These are phyloP conservation scores for Upupa epops DNA, from an alignment of 2,113 vertebrate species.

Conservation along the genomic window DNA sequence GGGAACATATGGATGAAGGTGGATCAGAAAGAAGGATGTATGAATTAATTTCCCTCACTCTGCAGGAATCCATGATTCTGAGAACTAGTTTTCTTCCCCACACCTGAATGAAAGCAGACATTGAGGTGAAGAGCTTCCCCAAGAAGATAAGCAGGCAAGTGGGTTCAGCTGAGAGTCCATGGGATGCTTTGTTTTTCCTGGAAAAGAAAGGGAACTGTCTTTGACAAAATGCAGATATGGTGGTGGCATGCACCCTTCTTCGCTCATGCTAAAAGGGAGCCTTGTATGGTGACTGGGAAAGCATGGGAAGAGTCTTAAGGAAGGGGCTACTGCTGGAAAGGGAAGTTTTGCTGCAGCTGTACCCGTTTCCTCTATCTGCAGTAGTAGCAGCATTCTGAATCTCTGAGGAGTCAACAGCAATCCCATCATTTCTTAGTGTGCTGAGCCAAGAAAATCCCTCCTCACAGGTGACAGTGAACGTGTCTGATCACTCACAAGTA, in stretches of 20 bases:
- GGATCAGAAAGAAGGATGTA: not conserved
- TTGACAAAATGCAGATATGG: not conserved
- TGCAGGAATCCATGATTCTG: not conserved
- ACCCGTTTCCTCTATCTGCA: not conserved
- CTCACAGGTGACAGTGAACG: not conserved
- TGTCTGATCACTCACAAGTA: not conserved
- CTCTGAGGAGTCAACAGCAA: not conserved
- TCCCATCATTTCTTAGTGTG: not conserved
- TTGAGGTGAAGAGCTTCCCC: not conserved
- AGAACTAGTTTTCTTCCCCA: not conserved
- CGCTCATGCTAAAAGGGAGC: not conserved
- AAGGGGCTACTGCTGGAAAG: not conserved
- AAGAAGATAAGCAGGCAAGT: not conserved
- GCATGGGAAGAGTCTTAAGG: not conserved
- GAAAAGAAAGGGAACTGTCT: not conserved
- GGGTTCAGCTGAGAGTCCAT: not conserved
- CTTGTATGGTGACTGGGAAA: not conserved
- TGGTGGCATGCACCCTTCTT: not conserved
- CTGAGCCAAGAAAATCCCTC: not conserved
- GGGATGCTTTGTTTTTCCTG: not conserved
- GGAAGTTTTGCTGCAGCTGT: not conserved
- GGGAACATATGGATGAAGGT: not conserved
- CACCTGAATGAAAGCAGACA: not conserved
- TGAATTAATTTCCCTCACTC: not conserved
- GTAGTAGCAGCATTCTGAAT: not conserved